Conservation (phyloP, 2,888 invertebrate species). For the Apodemia duryi region DNA sequence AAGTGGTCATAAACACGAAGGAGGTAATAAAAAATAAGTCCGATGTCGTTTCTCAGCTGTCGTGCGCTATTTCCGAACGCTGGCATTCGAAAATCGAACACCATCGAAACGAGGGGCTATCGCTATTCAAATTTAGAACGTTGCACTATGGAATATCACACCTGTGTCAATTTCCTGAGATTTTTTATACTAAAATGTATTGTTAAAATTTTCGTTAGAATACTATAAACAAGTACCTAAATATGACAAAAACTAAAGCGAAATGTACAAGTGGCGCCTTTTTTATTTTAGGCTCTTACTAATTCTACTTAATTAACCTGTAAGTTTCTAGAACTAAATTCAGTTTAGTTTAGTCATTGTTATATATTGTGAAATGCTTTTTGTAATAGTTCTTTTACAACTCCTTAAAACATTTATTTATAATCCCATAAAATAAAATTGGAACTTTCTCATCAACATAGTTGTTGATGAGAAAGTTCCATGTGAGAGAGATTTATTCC, state of each 20-base stretch:
- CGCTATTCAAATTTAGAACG: slow-evolving; percentile 33
- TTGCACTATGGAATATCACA: slow-evolving; percentile 27
- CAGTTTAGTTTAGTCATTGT: no score
- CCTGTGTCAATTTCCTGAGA: slow-evolving; percentile 26
- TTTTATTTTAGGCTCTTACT: no score
- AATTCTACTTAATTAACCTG: no score
- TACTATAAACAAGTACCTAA: neutral
- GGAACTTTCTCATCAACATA: no score
- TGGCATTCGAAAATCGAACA: slow-evolving; percentile 71
- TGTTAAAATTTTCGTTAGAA: neutral
- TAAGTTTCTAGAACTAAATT: no score
- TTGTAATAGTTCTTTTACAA: no score
- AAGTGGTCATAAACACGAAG: slow-evolving; percentile 77
- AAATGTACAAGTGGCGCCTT: no score
- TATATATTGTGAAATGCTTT: no score
- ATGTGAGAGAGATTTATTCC: no score
- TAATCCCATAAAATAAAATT: no score
- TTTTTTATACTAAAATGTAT: slow-evolving; percentile 4
- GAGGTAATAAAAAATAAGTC: slow-evolving; percentile 72
- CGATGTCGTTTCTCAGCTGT: slow-evolving; percentile 75
- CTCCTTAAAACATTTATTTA: no score
- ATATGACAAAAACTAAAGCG: neutral
- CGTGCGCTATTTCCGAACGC: slow-evolving; percentile 74
- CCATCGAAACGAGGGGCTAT: slow-evolving; percentile 56
- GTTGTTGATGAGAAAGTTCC: no score